Conservation (phyloP, 2,113 vertebrate species). For the Pteruthius melanotis region DNA sequence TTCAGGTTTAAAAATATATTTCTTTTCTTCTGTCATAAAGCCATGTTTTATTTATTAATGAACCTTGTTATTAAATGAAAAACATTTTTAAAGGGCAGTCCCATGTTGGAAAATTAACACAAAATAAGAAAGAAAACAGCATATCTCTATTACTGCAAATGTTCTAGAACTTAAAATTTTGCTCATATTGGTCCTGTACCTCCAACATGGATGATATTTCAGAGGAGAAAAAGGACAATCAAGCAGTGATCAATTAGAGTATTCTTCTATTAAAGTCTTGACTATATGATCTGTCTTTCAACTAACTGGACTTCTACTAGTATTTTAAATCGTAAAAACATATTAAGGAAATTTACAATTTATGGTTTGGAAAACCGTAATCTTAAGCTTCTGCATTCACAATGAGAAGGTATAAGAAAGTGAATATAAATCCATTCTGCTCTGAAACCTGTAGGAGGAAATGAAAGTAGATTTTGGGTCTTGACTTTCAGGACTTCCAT, state of each 20-base stretch:
- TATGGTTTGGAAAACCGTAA: not conserved
- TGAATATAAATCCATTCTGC: not conserved
- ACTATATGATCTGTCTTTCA: not conserved
- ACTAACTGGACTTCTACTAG: not conserved
- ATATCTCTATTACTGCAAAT: not conserved
- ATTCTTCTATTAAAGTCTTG: not conserved
- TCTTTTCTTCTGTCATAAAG: not conserved
- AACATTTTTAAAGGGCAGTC: not conserved
- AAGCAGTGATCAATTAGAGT: not conserved
- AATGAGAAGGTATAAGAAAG: not conserved
- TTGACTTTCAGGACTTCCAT: not conserved
- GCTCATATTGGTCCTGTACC: not conserved
- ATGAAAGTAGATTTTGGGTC: not conserved
- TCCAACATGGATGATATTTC: not conserved
- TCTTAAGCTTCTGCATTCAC: not conserved
- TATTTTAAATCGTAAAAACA: not conserved
- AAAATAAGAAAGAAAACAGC: not conserved
- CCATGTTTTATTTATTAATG: not conserved
- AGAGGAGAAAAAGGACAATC: not conserved
- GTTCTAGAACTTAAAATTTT: not conserved
- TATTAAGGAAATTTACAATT: not conserved
- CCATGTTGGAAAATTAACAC: not conserved
- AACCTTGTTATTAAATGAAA: not conserved
- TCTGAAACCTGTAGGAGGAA: not conserved
- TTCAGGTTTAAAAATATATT: constrained; percentile 71